Evolutionary conservation across 2,113 vertebrate genomes (phyloP).

Genomic region (Urocynchramus pylzowi): DNA sequence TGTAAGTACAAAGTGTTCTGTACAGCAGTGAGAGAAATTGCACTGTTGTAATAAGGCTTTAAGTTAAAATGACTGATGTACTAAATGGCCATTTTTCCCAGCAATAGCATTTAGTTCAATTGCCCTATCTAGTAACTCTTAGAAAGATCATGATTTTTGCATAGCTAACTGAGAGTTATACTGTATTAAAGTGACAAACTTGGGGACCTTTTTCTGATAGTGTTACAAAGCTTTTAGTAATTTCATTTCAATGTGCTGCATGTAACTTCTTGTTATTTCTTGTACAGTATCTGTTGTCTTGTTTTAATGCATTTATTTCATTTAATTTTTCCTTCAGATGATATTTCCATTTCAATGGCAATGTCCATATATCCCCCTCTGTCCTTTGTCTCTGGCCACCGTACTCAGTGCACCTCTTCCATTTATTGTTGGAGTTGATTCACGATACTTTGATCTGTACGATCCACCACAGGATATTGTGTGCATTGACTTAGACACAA

Average conservation of each 20-base stretch:
- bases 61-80: background rate
- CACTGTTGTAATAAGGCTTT: background rate
- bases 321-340: constrained; percentile 82
- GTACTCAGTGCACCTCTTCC: constrained; percentile 93
- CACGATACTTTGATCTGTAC: constrained; percentile 96
- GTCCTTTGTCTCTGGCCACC: constrained; percentile 90
- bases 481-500: constrained; percentile 97
- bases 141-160: background rate
- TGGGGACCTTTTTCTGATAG: background rate
- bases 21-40: background rate
- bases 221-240: background rate
- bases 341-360: constrained; percentile 99
- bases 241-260: background rate
- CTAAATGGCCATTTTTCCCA: background rate
- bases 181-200: background rate
- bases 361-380: constrained; percentile 96
- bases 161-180: background rate
- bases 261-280: background rate
- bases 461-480: constrained; percentile 95
- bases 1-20: constrained; percentile 78
- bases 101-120: background rate
- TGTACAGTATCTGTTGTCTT: background rate
- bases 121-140: background rate
- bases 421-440: constrained; percentile 97
- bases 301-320: constrained; percentile 19